Percentiles rank a stretch among this genome's conserved stretches.
phyloP scores from a whole-genome alignment of 2,888 invertebrate genomes.

The Agonopterix arenella region DNA sequence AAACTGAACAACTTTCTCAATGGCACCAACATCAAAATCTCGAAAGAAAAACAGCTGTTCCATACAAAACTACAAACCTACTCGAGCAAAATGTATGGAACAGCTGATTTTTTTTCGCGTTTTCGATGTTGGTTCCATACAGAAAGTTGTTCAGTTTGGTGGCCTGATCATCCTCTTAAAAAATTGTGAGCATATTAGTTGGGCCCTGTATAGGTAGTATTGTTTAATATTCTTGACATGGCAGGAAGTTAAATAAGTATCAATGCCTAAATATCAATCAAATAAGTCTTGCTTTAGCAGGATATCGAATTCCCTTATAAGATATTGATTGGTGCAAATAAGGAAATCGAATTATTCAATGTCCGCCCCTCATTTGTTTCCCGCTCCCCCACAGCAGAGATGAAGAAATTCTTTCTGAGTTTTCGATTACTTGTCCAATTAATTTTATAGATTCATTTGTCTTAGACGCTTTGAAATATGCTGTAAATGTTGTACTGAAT shows the following conservation, averaged over 20 bases:
- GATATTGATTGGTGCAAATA: conserved; percentile 75
- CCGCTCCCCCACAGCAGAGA: conserved; percentile 68
- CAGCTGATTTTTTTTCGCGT: too few species aligned
- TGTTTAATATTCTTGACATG: not conserved
- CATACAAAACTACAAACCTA: too few species aligned
- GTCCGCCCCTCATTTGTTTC: conserved; percentile 76
- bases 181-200: too few species aligned
- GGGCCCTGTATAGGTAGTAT: too few species aligned
- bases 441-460: conserved; percentile 77
- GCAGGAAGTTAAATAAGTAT: conserved; percentile 11
- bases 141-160: too few species aligned
- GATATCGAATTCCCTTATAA: conserved; percentile 62
- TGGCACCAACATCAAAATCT: too few species aligned
- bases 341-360: conserved; percentile 77
- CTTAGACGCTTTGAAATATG: conserved; percentile 61
- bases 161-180: too few species aligned
- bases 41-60: too few species aligned
- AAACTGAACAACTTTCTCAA: too few species aligned
- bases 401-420: conserved; percentile 76
- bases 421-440: conserved; percentile 77
- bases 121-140: too few species aligned
- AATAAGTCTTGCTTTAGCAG: conserved; percentile 28
- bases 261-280: conserved; percentile 24
- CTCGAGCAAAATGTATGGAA: too few species aligned
- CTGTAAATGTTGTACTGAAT: conserved; percentile 9